Conservation (phyloP, 2,888 invertebrate species). For the Chloroclystis v-ata region DNA sequence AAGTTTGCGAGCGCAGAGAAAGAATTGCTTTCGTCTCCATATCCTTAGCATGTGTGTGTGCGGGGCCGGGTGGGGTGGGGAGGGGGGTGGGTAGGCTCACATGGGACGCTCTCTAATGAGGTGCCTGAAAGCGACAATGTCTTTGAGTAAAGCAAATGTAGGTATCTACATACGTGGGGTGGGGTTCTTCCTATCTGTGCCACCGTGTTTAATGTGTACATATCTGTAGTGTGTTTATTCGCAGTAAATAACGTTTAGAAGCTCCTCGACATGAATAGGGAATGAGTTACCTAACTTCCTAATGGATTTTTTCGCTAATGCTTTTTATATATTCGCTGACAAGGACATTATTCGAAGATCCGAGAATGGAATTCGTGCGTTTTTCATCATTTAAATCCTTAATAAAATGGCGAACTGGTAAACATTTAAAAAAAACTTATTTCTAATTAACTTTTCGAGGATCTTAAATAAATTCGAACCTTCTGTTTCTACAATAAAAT, state of each 20-base stretch:
- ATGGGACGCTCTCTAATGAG: conserved; percentile 78
- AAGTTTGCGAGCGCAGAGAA: conserved; percentile 73
- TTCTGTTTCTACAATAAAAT: too few relatives aligned
- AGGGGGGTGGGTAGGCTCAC: conserved; percentile 65
- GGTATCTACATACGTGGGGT: conserved; percentile 70
- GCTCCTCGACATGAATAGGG: conserved; percentile 30
- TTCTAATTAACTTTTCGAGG: too few relatives aligned
- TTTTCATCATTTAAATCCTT: neutral
- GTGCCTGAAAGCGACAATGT: conserved; percentile 79
- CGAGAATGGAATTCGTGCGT: neutral
- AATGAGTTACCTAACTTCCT: conserved; percentile 27
- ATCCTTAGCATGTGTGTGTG: conserved; percentile 43
- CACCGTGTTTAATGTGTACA: conserved; percentile 35
- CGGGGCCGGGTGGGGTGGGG: conserved; percentile 38
- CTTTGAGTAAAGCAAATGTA: conserved; percentile 77
- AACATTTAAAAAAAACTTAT: too few relatives aligned
- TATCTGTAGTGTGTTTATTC: conserved; percentile 43
- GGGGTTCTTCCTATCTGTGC: conserved; percentile 56
- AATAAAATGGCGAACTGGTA: too few relatives aligned
- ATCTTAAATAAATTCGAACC: too few relatives aligned
- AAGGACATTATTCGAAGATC: conserved; percentile 8
- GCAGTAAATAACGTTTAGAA: conserved; percentile 35
- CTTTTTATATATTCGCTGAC: conserved; percentile 9
- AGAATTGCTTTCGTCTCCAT: conserved; percentile 64
- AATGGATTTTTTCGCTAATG: conserved; percentile 27